A percentile compares a stretch with the other conserved stretches of the same genome.
These are phyloP conservation scores for Oreochromis spilurus DNA, from an alignment of 2,113 vertebrate species.

Conservation along the genomic window DNA sequence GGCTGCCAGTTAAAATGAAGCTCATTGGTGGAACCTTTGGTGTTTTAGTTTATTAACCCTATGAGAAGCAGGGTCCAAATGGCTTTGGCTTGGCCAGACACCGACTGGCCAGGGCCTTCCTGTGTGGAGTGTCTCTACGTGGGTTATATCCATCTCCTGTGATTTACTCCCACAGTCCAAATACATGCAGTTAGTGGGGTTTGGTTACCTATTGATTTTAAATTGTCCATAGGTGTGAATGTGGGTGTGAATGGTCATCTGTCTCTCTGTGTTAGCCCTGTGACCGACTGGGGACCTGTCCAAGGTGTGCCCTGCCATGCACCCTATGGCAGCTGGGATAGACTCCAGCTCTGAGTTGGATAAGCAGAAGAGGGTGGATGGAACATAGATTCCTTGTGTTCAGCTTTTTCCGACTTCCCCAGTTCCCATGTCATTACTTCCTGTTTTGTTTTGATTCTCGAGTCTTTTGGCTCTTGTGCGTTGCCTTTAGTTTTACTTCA, in stretches of 20 bases:
- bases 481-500: neutral
- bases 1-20: neutral
- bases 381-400: neutral
- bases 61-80: neutral
- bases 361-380: neutral
- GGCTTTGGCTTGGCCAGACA: neutral
- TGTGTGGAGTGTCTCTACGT: neutral
- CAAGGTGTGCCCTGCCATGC: neutral
- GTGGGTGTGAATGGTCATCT: neutral
- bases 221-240: neutral
- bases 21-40: neutral
- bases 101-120: neutral
- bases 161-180: neutral
- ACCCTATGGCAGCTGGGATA: neutral
- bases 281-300: neutral
- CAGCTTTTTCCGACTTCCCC: neutral
- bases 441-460: neutral
- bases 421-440: neutral
- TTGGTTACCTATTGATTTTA: neutral
- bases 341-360: neutral
- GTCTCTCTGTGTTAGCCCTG: neutral
- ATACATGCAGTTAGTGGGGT: neutral
- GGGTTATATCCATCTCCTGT: neutral
- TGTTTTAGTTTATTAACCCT: neutral
- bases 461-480: neutral